Base-by-base conservation (phyloP, 2,113 vertebrate species). In the Ornithorhynchus anatinus region DNA sequence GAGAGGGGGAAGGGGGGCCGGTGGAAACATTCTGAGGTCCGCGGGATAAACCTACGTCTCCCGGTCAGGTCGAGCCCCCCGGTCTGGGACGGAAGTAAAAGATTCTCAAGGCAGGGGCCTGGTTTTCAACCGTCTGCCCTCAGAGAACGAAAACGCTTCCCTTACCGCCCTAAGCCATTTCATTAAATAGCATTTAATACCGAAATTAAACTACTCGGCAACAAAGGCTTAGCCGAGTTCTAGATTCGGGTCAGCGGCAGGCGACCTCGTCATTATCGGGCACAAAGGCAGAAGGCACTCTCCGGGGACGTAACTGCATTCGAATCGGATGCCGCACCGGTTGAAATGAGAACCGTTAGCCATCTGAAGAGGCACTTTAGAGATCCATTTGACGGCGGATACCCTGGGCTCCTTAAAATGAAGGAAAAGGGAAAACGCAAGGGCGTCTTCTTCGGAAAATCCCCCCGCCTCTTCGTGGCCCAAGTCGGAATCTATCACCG, bases 301-400 rank as follows among this genome's bases (percentile, higher is more conserved):
- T 53, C 17, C 59, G 48, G 81, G 39, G 57, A 15, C 32, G 59
- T 59, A 59, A 58, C 59, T 71, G 16, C 48, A 42, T 61, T 84
- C 61, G 66, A 38, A 47, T 61, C 69, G 68, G 65, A 45, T 42
- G 10, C 4, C 7, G 8, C 60, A 68, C 59, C 22, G 64, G n/a
- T 57, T 56, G 32, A 74, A 71, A 69, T 74, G 23, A 60, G 36
- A 63, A 40, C 33, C 29, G 16, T 43, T 77, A 60, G 38, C 58
- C 44, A 67, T 47, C 63, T 80, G 31, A 59, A 58, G 56, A 51
- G 22, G 5, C 12, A 60, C 25, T 77, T 81, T 45, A 68, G 54
- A 54, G 66, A 59, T 47, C 42, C 59, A 48, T 61, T 59, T 67
- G 79, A 60, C 42, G 23, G 58, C 19, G 45, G 3, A 29, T 36